Evolutionary conservation across 2,113 vertebrate species (phyloP).

Genomic region (Chloropsis hardwickii): DNA sequence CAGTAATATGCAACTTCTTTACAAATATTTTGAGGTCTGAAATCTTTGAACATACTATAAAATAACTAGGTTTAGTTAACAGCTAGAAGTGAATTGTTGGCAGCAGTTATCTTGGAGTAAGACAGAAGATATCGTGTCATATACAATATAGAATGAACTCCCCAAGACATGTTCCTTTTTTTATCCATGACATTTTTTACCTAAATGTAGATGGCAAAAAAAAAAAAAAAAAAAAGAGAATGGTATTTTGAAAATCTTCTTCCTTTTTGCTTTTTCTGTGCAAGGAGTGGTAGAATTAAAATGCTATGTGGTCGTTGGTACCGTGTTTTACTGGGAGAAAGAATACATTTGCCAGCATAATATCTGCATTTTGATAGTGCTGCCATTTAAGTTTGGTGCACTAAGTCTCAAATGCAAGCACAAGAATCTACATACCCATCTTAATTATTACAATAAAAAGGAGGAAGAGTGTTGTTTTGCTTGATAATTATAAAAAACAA

Average conservation of each 20-base stretch:
- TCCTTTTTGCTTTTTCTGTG: background rate
- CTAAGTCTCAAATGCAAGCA: background rate
- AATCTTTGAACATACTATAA: too few relatives aligned
- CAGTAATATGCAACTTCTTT: too few relatives aligned
- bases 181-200: background rate
- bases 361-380: background rate
- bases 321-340: background rate
- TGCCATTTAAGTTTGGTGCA: background rate
- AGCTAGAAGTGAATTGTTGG: background rate
- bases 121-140: background rate
- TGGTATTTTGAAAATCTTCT: background rate
- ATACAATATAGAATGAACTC: background rate
- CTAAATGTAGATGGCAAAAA: background rate
- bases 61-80: background rate
- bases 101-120: background rate
- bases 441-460: background rate
- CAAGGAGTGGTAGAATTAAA: background rate
- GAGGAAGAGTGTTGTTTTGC: background rate
- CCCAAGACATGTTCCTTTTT: background rate
- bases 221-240: background rate
- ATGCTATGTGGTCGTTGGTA: background rate
- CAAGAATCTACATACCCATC: background rate
- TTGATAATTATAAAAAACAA: background rate
- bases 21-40: too few relatives aligned
- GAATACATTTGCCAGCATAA: background rate